These are phyloP conservation scores for Rhynchomys soricoides DNA, from an alignment of 2,113 vertebrate genomes.

Conservation along the genomic window DNA sequence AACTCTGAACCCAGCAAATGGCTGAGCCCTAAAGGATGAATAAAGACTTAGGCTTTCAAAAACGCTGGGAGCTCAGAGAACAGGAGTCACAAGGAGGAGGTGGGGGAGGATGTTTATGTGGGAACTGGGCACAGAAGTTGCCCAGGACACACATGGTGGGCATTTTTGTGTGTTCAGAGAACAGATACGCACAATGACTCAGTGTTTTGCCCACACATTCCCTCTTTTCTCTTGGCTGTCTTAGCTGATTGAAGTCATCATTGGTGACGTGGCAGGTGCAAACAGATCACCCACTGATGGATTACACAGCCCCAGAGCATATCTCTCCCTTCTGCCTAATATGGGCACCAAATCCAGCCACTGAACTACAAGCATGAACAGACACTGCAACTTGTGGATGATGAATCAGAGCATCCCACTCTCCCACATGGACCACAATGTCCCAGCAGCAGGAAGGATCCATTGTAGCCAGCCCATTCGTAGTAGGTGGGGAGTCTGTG, in stretches of 20 bases:
- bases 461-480: background rate
- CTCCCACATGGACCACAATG: background rate
- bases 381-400: background rate
- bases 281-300: slow-evolving; percentile 43
- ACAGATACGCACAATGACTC: slow-evolving; percentile 58
- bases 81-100: background rate
- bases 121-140: slow-evolving; percentile 23
- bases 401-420: slow-evolving; percentile 71
- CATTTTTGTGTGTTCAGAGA: slow-evolving; percentile 46
- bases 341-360: slow-evolving; percentile 46
- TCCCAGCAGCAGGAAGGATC: background rate
- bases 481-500: background rate
- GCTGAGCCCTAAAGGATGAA: background rate
- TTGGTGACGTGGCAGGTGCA: slow-evolving; percentile 61
- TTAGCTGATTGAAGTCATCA: slow-evolving; percentile 68
- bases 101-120: slow-evolving; percentile 15
- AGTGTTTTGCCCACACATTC: slow-evolving; percentile 65
- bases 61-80: background rate
- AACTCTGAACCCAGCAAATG: background rate
- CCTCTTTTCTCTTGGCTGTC: slow-evolving; percentile 59
- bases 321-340: slow-evolving; percentile 47
- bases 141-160: slow-evolving; percentile 1
- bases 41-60: background rate
- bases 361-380: background rate
- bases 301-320: background rate